Evolutionary conservation across 2,888 invertebrate genomes (phyloP).

Genomic region (Syrphus vitripennis): DNA sequence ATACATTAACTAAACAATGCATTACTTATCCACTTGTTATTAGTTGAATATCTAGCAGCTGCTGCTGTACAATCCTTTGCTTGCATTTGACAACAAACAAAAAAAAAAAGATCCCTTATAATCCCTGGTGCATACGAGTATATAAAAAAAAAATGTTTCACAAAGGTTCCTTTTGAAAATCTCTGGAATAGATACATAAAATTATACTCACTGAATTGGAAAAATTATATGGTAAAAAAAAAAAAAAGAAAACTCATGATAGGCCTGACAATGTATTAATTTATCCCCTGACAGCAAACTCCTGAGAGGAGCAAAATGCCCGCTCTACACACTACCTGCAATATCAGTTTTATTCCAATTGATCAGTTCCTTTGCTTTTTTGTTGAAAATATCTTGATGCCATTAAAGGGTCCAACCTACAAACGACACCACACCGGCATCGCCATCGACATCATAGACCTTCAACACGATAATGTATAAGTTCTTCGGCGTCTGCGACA

Average conservation of each 20-base stretch:
- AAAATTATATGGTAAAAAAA: slow-evolving; percentile 19
- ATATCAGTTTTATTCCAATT: neutral
- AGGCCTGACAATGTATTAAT: slow-evolving; percentile 34
- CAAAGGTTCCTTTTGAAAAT: neutral
- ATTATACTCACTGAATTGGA: slow-evolving; percentile 22
- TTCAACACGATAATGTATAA: neutral
- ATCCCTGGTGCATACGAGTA: neutral
- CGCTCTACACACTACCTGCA: too few species aligned
- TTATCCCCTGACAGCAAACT: slow-evolving; percentile 14
- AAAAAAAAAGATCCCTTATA: neutral
- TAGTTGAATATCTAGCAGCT: too few species aligned
- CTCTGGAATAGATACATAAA: slow-evolving; percentile 28
- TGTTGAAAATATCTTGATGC: neutral
- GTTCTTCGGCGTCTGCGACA: neutral
- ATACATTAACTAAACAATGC: neutral
- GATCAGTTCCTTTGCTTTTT: slow-evolving; percentile 7
- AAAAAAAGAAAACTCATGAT: slow-evolving; percentile 11
- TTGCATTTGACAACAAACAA: slow-evolving; percentile 6
- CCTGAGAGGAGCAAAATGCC: neutral
- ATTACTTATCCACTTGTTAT: slow-evolving; percentile 34
- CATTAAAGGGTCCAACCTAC: slow-evolving; percentile 8
- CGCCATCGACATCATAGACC: too few species aligned
- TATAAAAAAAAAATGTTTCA: neutral
- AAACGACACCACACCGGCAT: neutral
- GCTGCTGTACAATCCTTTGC: slow-evolving; percentile 31